Percentiles rank a stretch among this genome's conserved stretches.
Evolutionary conservation across 2,888 invertebrate genomes (phyloP).

Genomic region (Vesta saturnalis): DNA sequence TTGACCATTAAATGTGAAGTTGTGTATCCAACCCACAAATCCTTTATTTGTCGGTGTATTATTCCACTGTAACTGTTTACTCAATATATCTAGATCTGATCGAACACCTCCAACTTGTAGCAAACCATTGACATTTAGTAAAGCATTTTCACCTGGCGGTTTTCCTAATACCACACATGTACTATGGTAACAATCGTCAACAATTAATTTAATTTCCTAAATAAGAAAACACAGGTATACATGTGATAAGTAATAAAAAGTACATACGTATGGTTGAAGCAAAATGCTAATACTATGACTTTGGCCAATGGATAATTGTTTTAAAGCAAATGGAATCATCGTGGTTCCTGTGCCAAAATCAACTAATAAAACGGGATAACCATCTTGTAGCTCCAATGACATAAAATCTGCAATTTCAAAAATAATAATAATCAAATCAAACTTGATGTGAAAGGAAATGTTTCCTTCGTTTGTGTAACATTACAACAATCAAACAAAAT

Average conservation of each 20-base stretch:
- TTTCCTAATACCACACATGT: slow-evolving; percentile 54
- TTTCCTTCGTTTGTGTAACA: too few relatives aligned
- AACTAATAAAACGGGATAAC: slow-evolving; percentile 83
- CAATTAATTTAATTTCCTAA: slow-evolving; percentile 56
- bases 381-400: slow-evolving; percentile 84
- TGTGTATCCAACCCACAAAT: slow-evolving; percentile 91
- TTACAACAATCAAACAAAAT: too few relatives aligned
- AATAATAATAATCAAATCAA: too few relatives aligned
- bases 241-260: slow-evolving; percentile 44
- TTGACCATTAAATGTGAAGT: slow-evolving; percentile 87
- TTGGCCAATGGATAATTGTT: slow-evolving; percentile 83
- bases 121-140: slow-evolving; percentile 79
- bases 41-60: slow-evolving; percentile 75
- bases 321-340: slow-evolving; percentile 73
- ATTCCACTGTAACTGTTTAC: slow-evolving; percentile 74
- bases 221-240: slow-evolving; percentile 23
- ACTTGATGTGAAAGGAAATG: too few relatives aligned
- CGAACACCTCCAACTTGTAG: slow-evolving; percentile 86
- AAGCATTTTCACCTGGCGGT: slow-evolving; percentile 49
- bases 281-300: slow-evolving; percentile 89
- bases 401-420: slow-evolving; percentile 87
- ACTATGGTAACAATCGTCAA: slow-evolving; percentile 59
- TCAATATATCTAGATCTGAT: slow-evolving; percentile 71
- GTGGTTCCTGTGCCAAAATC: slow-evolving; percentile 89
- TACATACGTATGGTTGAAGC: slow-evolving; percentile 61